Evolutionary conservation across 1,140 invertebrate genomes (phyloP).

Genomic region (Pomacea maculata): DNA sequence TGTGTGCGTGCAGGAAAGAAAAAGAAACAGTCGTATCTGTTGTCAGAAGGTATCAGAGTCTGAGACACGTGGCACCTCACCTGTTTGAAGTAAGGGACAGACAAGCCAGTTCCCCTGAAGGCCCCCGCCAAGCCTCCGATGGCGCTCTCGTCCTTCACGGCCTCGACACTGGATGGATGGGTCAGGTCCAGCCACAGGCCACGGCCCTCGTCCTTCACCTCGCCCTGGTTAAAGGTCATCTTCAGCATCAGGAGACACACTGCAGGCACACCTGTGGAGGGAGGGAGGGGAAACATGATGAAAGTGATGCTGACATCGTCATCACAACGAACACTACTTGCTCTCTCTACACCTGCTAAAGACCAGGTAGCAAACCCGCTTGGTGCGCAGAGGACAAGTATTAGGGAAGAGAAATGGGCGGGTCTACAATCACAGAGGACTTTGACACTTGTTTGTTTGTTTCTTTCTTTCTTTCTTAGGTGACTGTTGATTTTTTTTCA

Average conservation of each 20-base stretch:
- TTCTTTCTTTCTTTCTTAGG: too few species aligned
- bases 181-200: conserved; percentile 31
- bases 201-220: conserved; percentile 29
- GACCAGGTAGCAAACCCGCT: neutral
- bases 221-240: conserved; percentile 28
- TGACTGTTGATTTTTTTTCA: neutral
- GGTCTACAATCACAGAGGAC: too few species aligned
- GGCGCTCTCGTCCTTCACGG: conserved; percentile 21
- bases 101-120: conserved; percentile 15
- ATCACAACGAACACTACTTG: neutral
- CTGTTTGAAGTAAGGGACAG: conserved; percentile 15
- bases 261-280: conserved; percentile 24
- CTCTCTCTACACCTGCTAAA: neutral
- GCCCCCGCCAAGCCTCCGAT: conserved; percentile 22
- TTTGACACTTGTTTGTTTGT: too few species aligned
- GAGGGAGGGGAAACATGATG: neutral
- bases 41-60: neutral
- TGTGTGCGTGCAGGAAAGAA: neutral
- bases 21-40: too few species aligned
- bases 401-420: too few species aligned
- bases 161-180: conserved; percentile 6
- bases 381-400: too few species aligned
- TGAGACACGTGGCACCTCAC: neutral
- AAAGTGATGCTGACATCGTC: neutral
- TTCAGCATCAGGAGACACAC: conserved; percentile 35